Base-by-base conservation (phyloP, 2,888 invertebrate genomes). In the Alsophila aescularia region DNA sequence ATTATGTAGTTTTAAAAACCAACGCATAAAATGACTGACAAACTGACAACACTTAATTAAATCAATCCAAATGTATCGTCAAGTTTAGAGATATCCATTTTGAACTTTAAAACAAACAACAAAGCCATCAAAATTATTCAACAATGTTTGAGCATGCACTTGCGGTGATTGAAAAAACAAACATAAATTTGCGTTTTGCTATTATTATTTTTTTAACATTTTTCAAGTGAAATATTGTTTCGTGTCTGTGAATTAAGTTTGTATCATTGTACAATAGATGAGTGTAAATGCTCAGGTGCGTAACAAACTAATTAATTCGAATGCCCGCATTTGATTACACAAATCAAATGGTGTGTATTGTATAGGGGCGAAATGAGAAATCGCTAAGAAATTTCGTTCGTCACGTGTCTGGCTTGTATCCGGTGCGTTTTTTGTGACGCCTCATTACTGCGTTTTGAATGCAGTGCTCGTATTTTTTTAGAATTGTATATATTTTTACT, bases 241-340 rank as follows among this genome's bases (percentile, higher is more conserved):
- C 2, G 4, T 18, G 31, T 39, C 6, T 40, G 29, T 50, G 45
- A 42, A 43, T 32, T 48, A 56, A 54, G 10, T 21, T 41, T 60
- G 70, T 73, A 24, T 57, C 69, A 29, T 42, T 32, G 58, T 51
- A 79, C 77, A 82, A 79, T 79, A 74, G 72, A 72, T 72, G 77
- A 79, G 75, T 77, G 77, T 80, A 79, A 81, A 79, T 66, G 88
- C 90, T 91, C 91, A 91, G 91, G 91, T 90, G 91, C 88, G 83
- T 87, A 89, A 86, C 90, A 67, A 90, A 90, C 87, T 90, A 90
- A 90, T 91, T 91, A 91, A 89, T 89, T 89, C 71, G 77, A 87
- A 88, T 84, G 87, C 89, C 89, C 90, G 86, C 90, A 90, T 91
- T 90, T 91, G 90, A 90, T 90, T 91, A 90, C 87, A 87, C 90